Evolutionary conservation across 2,113 vertebrate genomes (phyloP).

Genomic region (Seriola dumerili): DNA sequence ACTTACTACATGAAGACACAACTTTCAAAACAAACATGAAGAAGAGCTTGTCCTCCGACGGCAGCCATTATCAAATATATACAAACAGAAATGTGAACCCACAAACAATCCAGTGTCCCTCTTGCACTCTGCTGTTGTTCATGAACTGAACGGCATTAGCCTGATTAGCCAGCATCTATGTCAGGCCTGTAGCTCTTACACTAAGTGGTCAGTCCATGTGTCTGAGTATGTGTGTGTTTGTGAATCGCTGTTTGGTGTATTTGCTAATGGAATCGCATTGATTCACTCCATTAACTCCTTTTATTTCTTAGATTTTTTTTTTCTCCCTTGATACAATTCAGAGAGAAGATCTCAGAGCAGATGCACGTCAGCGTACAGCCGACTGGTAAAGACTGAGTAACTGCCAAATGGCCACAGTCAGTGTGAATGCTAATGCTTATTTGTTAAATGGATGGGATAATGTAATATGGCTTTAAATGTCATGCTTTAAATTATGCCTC

Average conservation of each 20-base stretch:
- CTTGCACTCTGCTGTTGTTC: slow-evolving; percentile 24
- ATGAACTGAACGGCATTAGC: slow-evolving; percentile 53
- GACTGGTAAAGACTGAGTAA: slow-evolving; percentile 53
- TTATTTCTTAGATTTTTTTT: slow-evolving; percentile 53
- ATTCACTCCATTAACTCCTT: slow-evolving; percentile 73
- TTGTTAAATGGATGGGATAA: slow-evolving; percentile 57
- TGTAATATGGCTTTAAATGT: slow-evolving; percentile 30
- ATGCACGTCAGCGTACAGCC: slow-evolving; percentile 26
- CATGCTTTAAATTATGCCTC: not conserved
- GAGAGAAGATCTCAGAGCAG: slow-evolving; percentile 54
- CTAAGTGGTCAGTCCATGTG: slow-evolving; percentile 58
- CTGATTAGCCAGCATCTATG: slow-evolving; percentile 55
- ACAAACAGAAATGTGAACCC: slow-evolving; percentile 22
- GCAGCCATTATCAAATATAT: slow-evolving; percentile 13
- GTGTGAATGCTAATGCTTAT: slow-evolving; percentile 46
- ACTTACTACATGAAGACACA: not conserved
- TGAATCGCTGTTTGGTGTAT: not conserved
- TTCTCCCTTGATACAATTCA: slow-evolving; percentile 63
- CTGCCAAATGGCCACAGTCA: slow-evolving; percentile 52
- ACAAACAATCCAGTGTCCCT: slow-evolving; percentile 27
- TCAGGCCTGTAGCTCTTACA: slow-evolving; percentile 53
- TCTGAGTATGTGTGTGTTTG: slow-evolving; percentile 21
- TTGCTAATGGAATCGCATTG: slow-evolving; percentile 74
- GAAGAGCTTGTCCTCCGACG: not conserved
- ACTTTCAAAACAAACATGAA: slow-evolving; percentile 14